phyloP scores from a whole-genome alignment of 2,888 invertebrate species.

The Sphaerophoria rueppellii region DNA sequence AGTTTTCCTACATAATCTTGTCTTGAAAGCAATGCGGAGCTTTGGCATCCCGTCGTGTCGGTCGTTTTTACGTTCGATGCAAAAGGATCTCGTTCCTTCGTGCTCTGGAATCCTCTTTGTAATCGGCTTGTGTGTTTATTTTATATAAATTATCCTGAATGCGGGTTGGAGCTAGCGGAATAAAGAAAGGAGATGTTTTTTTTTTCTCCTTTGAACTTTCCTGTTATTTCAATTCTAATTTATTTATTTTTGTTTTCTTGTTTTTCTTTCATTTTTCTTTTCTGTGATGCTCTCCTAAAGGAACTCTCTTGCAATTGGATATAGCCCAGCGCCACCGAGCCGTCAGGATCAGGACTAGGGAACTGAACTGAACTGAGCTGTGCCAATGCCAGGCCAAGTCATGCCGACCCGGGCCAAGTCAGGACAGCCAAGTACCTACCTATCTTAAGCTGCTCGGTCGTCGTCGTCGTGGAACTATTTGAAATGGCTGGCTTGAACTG shows the following conservation, averaged over 20 bases:
- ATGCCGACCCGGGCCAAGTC: not conserved
- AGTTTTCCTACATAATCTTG: conserved; percentile 62
- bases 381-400: conserved; percentile 36
- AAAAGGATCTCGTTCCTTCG: not conserved
- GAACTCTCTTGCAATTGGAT: conserved; percentile 43
- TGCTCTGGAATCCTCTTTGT: conserved; percentile 63
- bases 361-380: conserved; percentile 5
- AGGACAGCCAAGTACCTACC: conserved; percentile 10
- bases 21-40: conserved; percentile 59
- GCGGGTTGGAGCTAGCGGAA: conserved; percentile 39
- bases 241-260: conserved; percentile 58
- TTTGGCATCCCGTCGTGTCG: conserved; percentile 17
- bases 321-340: conserved; percentile 10
- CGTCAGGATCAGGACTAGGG: conserved; percentile 35
- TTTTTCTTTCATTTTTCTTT: conserved; percentile 31
- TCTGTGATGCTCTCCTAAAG: conserved; percentile 34
- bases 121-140: conserved; percentile 72
- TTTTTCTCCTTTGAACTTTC: conserved; percentile 38
- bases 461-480: not conserved
- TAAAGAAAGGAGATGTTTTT: conserved; percentile 45
- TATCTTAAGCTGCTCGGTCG: no score
- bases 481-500: conserved; percentile 40
- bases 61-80: not conserved
- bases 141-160: conserved; percentile 70
- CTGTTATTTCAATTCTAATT: conserved; percentile 70